Percentiles rank a stretch among this genome's conserved stretches.
phyloP scores from a whole-genome alignment of 2,797 vertebrate genomes.

The Brachyrhaphis roseni region DNA sequence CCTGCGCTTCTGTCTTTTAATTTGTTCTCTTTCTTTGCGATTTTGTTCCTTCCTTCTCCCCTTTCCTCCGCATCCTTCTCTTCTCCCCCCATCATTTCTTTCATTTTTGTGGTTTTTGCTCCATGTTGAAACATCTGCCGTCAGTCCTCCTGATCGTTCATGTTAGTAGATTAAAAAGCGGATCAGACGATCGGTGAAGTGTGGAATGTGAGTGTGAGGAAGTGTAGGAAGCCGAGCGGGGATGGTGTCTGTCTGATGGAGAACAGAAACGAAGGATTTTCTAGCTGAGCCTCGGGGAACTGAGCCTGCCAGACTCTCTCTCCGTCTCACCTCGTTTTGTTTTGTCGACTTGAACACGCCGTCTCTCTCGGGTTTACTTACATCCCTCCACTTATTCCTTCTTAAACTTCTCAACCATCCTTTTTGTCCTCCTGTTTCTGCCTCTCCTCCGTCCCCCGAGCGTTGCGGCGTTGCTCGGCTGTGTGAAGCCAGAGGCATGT shows the following conservation, averaged over 20 bases:
- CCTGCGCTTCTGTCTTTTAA: neutral
- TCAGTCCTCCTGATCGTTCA: neutral
- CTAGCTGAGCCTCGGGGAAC: conserved; percentile 47
- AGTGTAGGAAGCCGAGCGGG: neutral
- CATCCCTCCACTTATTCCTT: conserved; percentile 29
- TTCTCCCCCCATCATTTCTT: neutral
- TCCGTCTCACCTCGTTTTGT: conserved; percentile 45
- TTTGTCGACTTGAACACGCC: conserved; percentile 24
- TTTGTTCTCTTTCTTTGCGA: neutral
- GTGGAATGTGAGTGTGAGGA: neutral
- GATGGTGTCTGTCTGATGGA: neutral
- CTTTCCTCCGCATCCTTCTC: neutral
- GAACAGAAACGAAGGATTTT: conserved; percentile 55
- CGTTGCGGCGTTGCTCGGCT: conserved; percentile 1
- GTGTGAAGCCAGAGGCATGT: conserved; percentile 18
- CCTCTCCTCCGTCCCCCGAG: conserved; percentile 16
- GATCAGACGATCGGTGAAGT: neutral
- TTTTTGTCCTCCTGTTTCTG: conserved; percentile 8
- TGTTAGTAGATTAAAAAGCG: neutral
- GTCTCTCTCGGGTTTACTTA: conserved; percentile 38
- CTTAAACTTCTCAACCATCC: conserved; percentile 20
- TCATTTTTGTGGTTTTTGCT: neutral
- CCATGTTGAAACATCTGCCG: neutral
- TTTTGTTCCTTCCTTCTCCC: neutral
- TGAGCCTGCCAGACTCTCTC: conserved; percentile 45